Evolutionary conservation across 2,113 vertebrate genomes (phyloP).

Genomic region (Arvicanthis niloticus): DNA sequence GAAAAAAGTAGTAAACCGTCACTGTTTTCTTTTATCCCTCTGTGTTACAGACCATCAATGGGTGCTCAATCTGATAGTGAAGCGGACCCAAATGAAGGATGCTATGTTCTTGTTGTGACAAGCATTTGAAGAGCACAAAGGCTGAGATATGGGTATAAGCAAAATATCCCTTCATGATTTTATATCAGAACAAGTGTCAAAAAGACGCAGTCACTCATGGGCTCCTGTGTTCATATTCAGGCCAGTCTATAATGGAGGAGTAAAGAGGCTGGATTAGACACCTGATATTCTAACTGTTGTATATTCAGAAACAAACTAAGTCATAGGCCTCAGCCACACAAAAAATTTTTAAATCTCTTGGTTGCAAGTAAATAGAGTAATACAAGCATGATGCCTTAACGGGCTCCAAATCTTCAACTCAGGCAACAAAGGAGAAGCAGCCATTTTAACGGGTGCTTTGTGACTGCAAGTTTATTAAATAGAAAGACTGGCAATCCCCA

Average conservation of each 20-base stretch:
- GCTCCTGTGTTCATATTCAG: not conserved
- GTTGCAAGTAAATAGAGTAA: conserved; percentile 41
- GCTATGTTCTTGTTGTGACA: not conserved
- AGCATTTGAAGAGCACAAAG: not conserved
- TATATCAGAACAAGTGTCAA: not conserved
- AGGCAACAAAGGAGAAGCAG: conserved; percentile 59
- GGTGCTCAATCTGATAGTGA: not conserved
- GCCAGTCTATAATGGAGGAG: not conserved
- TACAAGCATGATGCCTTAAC: conserved; percentile 31
- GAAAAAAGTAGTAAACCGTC: not conserved
- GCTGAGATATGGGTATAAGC: not conserved
- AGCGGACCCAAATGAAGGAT: not conserved
- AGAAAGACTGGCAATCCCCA: conserved; percentile 84
- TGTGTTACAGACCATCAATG: not conserved
- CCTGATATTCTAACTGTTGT: not conserved
- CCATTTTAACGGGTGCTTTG: conserved; percentile 59
- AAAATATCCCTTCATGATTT: not conserved
- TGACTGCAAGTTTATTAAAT: conserved; percentile 82
- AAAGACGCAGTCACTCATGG: not conserved
- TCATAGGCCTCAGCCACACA: not conserved
- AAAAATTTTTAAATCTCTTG: conserved; percentile 25
- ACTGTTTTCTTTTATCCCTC: not conserved
- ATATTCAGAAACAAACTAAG: conserved; percentile 24
- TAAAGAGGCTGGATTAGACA: conserved; percentile 35
- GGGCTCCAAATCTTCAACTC: not conserved